Percentiles rank a stretch among this genome's conserved stretches.
Evolutionary conservation across 2,113 vertebrate species (phyloP).

Genomic region (Climacteris rufus): DNA sequence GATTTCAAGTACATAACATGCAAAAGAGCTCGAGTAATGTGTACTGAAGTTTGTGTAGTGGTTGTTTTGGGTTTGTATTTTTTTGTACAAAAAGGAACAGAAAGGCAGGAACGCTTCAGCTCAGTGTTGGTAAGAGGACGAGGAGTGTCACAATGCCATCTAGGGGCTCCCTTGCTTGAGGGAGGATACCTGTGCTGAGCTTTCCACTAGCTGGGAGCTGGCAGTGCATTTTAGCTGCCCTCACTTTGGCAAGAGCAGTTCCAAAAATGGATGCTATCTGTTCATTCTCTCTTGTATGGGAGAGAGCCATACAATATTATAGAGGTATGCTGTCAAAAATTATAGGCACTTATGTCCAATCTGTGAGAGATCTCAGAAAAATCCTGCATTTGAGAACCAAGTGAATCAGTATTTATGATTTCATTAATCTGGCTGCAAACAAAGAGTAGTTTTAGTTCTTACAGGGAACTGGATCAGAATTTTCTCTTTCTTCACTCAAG

Average conservation of each 20-base stretch:
- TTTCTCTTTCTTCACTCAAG: not conserved
- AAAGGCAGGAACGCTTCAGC: not conserved
- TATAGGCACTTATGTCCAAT: fast-evolving
- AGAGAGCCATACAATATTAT: not conserved
- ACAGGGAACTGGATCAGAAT: not conserved
- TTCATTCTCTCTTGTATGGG: not conserved
- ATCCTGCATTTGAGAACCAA: not conserved
- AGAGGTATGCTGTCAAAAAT: not conserved
- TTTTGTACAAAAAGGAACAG: not conserved
- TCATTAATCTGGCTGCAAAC: not conserved
- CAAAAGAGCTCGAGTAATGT: not conserved
- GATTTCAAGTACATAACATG: not conserved
- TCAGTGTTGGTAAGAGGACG: not conserved
- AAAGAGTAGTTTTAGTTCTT: not conserved
- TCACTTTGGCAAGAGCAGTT: not conserved
- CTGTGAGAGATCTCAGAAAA: not conserved
- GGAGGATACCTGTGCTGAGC: fast-evolving
- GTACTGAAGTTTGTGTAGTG: not conserved
- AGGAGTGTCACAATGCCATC: not conserved
- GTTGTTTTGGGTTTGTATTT: not conserved
- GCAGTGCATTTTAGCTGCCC: not conserved
- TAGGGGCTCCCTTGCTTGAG: not conserved
- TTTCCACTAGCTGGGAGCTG: not conserved
- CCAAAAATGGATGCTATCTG: not conserved
- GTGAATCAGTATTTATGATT: not conserved